phyloP scores from a whole-genome alignment of 1,140 invertebrate genomes.

The Drosophila trapezifrons region DNA sequence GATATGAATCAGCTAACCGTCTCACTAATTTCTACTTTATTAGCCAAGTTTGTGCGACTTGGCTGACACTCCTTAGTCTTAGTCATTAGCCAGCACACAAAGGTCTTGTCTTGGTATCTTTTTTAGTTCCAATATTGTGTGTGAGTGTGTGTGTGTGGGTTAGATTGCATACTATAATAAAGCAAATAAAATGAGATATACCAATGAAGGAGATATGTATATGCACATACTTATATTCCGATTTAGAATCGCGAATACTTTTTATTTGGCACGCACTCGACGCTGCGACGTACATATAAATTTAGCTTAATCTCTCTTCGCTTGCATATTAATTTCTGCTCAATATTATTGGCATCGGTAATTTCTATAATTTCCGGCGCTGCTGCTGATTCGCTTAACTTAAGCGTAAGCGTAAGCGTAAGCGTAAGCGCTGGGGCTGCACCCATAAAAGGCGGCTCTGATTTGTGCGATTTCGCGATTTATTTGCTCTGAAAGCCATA shows the following conservation, averaged over 20 bases:
- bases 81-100: conserved; percentile 64
- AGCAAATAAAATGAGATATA: conserved; percentile 26
- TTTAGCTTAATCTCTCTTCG: conserved; percentile 69
- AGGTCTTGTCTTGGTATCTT: conserved; percentile 39
- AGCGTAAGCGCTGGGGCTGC: conserved; percentile 27
- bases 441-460: conserved; percentile 50
- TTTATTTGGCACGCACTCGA: conserved; percentile 75
- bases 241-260: conserved; percentile 46
- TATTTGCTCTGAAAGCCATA: conserved; percentile 35
- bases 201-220: conserved; percentile 18
- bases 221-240: conserved; percentile 36
- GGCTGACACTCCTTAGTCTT: conserved; percentile 76
- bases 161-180: conserved; percentile 64
- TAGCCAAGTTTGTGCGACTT: conserved; percentile 59
- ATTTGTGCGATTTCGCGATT: conserved; percentile 48
- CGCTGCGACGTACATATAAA: conserved; percentile 73
- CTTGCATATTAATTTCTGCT: conserved; percentile 76
- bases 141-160: conserved; percentile 18
- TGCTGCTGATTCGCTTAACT: conserved; percentile 47
- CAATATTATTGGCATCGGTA: conserved; percentile 73
- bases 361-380: conserved; percentile 76
- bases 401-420: conserved; percentile 21
- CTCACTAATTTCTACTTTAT: conserved; percentile 78
- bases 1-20: conserved; percentile 44
- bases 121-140: conserved; percentile 1